Conservation (phyloP, 2,113 vertebrate genomes). For the Xerus inauris region DNA sequence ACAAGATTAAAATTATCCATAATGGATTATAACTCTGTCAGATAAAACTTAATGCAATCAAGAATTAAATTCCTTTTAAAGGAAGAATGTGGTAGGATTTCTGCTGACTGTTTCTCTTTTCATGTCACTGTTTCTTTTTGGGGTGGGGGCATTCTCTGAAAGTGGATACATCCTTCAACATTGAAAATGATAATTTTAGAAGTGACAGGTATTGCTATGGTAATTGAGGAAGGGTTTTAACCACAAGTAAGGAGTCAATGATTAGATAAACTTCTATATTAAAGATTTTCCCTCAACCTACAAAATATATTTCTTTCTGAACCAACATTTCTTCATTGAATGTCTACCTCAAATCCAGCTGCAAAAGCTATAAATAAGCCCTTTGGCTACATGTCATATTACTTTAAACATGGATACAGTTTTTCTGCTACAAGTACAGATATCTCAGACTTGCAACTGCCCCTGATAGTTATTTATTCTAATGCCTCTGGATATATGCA, state of each 20-base stretch:
- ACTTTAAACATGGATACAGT: neutral
- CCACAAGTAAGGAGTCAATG: neutral
- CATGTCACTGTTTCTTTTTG: neutral
- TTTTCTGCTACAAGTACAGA: neutral
- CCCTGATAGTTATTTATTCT: neutral
- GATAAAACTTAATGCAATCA: conserved; percentile 11
- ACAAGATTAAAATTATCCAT: conserved; percentile 64
- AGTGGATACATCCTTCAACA: neutral
- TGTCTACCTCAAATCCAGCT: neutral
- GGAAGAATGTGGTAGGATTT: neutral
- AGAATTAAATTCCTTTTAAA: neutral
- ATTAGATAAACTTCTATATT: neutral
- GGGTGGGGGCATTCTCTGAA: neutral
- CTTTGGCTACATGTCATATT: neutral
- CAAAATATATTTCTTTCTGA: neutral
- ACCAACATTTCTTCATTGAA: neutral
- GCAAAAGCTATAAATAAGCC: neutral
- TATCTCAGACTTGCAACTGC: neutral
- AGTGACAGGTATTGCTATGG: neutral
- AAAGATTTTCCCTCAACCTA: neutral
- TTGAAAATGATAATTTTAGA: neutral
- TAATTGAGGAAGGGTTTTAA: neutral
- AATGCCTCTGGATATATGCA: neutral
- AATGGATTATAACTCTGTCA: conserved; percentile 60
- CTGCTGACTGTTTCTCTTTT: neutral